Conservation (phyloP, 2,888 invertebrate genomes). For the Anodontia alba region DNA sequence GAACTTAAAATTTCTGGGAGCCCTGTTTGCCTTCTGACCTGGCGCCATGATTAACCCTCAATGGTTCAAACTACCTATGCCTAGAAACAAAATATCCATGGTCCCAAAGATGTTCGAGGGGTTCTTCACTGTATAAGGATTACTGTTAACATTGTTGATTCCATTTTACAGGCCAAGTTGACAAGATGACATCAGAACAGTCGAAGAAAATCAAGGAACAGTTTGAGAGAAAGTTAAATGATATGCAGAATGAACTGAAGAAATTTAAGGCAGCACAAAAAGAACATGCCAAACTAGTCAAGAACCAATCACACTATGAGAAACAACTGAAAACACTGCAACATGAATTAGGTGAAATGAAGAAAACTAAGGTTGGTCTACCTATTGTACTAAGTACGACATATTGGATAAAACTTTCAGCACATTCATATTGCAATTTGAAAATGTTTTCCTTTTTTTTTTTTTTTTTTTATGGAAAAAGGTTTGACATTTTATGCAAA, state of each 20-base stretch:
- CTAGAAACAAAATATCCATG: no score
- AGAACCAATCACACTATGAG: constrained; percentile 92
- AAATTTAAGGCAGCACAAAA: constrained; percentile 94
- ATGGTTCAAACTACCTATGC: no score
- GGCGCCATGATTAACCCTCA: no score
- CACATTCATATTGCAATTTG: neutral
- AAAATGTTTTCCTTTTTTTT: neutral
- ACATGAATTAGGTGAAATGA: constrained; percentile 92
- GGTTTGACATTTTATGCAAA: no score
- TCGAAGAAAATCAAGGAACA: constrained; percentile 90
- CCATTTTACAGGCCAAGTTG: constrained; percentile 67
- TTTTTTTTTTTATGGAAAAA: no score
- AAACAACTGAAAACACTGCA: constrained; percentile 90
- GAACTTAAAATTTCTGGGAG: no score
- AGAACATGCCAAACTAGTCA: constrained; percentile 93
- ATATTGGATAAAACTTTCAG: neutral
- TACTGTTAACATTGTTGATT: no score
- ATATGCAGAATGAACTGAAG: constrained; percentile 94
- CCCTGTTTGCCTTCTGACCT: no score
- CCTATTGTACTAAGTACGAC: no score
- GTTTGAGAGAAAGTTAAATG: constrained; percentile 93
- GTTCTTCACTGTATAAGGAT: no score
- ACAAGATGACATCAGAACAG: constrained; percentile 70
- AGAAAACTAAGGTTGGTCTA: constrained; percentile 91
- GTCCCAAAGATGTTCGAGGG: no score